Evolutionary conservation across 2,113 vertebrate genomes (phyloP), one percentile per base, ranked within the genome.

Genomic region (Nycticebus coucang): DNA sequence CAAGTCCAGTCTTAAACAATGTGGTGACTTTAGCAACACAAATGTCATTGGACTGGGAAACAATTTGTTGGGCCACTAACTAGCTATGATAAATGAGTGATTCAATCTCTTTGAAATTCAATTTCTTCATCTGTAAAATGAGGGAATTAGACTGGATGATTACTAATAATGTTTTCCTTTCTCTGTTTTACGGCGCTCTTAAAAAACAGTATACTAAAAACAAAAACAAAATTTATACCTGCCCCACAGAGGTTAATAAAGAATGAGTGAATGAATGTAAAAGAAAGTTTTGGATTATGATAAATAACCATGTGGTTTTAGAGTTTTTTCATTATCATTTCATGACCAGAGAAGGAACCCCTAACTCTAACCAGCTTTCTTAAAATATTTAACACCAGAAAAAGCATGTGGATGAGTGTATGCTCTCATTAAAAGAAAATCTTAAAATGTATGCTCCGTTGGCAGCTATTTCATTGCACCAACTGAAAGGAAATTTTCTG

Each of bases 51-150:
- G 30, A 19, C 33, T 19, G 55, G 28, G 45, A 94, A 92, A 74
- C 12, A 28, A 84, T 81, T 24, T 68, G 12, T 78, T 75, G 81
- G 45, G 3, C 15, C 74, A 69, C 28, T n/a, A 69, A 69, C 37
- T 53, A 77, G 66, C 45, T 45, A 41, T 3, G 10, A 19, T 22
- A 84, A 68, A 18, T 50, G 71, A 87, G 64, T 72, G 75, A 95
- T 5, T 57, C 78, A 37, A 88, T 68, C 33, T 83, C 82, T 80
- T n/a, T 62, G 66, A 74, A 96, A 96, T n/a, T 74, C 37, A 50
- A 28, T 87, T 72, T 91, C 75, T 91, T 92, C 59, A 87, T 69
- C 28, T 14, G n/a, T 26, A 77, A 83, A 87, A 26, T 37, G 28
- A 87, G 30, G 72, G 57, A 75, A 75, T 92, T 74, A 64, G 50